These are phyloP conservation scores for Aeoliscus strigatus DNA, from an alignment of 2,797 vertebrate genomes.

Conservation along the genomic window DNA sequence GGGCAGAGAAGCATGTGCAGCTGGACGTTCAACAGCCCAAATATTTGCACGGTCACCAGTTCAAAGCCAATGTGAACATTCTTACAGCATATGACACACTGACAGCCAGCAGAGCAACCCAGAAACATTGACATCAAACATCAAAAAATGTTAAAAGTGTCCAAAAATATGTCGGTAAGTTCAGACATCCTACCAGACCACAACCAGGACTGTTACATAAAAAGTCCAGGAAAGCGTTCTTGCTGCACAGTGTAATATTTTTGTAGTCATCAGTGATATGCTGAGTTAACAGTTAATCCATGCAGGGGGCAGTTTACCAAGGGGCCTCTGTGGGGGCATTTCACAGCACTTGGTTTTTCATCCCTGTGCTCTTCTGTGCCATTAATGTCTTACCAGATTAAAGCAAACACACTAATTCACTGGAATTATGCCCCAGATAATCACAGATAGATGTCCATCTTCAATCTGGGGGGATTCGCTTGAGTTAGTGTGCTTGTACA, in stretches of 20 bases:
- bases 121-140: too few relatives aligned
- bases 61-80: constrained; percentile 4
- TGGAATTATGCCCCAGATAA: constrained; percentile 51
- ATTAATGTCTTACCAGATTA: constrained; percentile 65
- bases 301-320: constrained; percentile 45
- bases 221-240: too few relatives aligned
- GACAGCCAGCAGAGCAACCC: constrained; percentile 1
- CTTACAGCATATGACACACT: neutral
- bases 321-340: constrained; percentile 36
- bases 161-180: too few relatives aligned
- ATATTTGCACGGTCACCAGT: constrained; percentile 8
- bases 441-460: constrained; percentile 37
- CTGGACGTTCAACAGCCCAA: constrained; percentile 8
- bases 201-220: too few relatives aligned
- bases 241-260: constrained; percentile 35
- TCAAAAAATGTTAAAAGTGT: too few relatives aligned
- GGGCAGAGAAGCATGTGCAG: constrained; percentile 22
- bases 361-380: constrained; percentile 42
- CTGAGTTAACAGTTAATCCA: constrained; percentile 61
- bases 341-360: constrained; percentile 43
- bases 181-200: too few relatives aligned
- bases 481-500: constrained; percentile 11
- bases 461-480: constrained; percentile 45
- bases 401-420: constrained; percentile 48
- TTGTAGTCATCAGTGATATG: constrained; percentile 39